Conservation (phyloP, 1,140 invertebrate species). For the Dinothrombium tinctorium region DNA sequence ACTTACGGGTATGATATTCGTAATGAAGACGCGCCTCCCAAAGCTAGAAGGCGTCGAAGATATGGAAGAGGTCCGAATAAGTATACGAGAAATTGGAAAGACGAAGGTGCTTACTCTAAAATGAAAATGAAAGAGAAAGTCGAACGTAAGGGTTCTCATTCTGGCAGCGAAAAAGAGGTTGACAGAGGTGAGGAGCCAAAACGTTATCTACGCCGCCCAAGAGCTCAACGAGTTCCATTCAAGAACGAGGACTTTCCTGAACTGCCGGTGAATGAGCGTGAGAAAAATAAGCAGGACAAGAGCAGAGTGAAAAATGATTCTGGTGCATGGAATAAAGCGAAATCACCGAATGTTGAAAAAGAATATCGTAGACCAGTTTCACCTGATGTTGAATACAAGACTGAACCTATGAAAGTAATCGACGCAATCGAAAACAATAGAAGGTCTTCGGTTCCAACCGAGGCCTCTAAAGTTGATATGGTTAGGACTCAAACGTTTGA, state of each 20-base stretch:
- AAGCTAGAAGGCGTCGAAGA: slow-evolving; percentile 50
- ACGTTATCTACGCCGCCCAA: background rate
- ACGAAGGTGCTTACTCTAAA: slow-evolving; percentile 48
- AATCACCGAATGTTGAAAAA: slow-evolving; percentile 2
- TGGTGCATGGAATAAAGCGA: background rate
- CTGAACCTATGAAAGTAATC: slow-evolving; percentile 1
- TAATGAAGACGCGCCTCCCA: slow-evolving; percentile 65
- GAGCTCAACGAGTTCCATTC: background rate
- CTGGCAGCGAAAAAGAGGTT: background rate
- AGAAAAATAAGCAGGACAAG: slow-evolving; percentile 2
- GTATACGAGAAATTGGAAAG: slow-evolving; percentile 73
- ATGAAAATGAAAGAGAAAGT: background rate
- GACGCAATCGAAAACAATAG: slow-evolving; percentile 1
- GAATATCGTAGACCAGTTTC: slow-evolving; percentile 3
- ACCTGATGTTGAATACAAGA: background rate
- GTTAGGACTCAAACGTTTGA: slow-evolving; percentile 12
- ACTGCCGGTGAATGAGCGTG: slow-evolving; percentile 2
- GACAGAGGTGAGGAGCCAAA: background rate
- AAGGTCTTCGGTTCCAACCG: background rate
- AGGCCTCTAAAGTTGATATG: slow-evolving; percentile 3
- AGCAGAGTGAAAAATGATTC: slow-evolving; percentile 12
- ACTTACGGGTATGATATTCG: slow-evolving; percentile 86
- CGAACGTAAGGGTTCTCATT: background rate
- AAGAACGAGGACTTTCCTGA: slow-evolving; percentile 9
- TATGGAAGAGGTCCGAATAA: slow-evolving; percentile 73